phyloP scores from a whole-genome alignment of 1,140 invertebrate species.

The Bombus fervidus region DNA sequence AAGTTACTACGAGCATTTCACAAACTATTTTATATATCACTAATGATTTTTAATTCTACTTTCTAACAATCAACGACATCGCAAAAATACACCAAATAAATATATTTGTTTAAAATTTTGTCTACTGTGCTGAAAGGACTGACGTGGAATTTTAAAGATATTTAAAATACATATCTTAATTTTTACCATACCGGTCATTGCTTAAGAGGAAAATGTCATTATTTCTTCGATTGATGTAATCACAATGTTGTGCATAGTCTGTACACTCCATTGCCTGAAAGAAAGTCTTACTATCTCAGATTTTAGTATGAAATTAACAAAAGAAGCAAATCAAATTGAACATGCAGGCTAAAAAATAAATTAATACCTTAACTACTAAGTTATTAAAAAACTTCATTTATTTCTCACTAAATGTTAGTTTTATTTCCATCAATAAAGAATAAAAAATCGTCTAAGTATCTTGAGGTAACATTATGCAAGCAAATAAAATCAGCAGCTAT shows the following conservation, averaged over 20 bases:
- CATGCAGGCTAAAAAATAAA: neutral
- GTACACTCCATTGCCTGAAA: slow-evolving; percentile 27
- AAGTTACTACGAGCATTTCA: neutral
- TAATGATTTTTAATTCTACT: neutral
- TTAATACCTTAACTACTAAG: neutral
- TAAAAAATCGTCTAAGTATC: neutral
- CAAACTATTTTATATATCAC: neutral
- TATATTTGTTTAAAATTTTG: neutral
- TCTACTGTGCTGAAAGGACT: neutral
- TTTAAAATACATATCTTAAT: slow-evolving; percentile 5
- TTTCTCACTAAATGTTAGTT: too few relatives aligned
- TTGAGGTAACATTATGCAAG: neutral
- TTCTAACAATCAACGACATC: neutral
- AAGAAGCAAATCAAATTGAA: neutral
- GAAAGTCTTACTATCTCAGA: slow-evolving; percentile 41
- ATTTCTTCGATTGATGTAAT: slow-evolving; percentile 13
- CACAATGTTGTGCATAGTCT: slow-evolving; percentile 3
- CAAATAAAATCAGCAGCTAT: neutral
- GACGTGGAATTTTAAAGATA: slow-evolving; percentile 1
- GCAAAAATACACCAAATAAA: neutral
- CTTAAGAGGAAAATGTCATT: neutral
- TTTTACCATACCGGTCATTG: slow-evolving; percentile 10
- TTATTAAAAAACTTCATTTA: neutral
- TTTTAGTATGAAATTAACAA: slow-evolving; percentile 26
- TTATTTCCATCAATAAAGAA: neutral